Base-by-base conservation (phyloP, 2,888 invertebrate genomes). In the Eubasilissa splendida region DNA sequence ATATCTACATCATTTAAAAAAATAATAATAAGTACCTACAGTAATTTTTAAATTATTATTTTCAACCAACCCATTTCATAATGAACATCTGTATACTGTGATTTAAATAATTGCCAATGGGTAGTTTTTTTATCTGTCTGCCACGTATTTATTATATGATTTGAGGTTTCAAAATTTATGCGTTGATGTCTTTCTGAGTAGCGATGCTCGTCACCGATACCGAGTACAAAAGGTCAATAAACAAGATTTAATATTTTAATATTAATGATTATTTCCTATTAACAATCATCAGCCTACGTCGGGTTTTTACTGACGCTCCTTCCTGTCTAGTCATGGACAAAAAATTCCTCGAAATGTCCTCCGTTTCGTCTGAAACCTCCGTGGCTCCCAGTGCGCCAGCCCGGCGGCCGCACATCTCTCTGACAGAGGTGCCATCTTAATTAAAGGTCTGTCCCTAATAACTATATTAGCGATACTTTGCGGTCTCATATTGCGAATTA, bases 381-480 rank as follows among this genome's bases (percentile, higher is more conserved):
- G 50, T 50, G 42, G 68, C 14, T 14, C 14, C 68, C 9, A 50
- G 8, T 10, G 14, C 68, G 33, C 52, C 33, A n/a, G 33, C 50
- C 68, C 68, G 42, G 42, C 66, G 65, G 66, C 66, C 66, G 53
- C 76, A 76, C 65, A 66, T 65, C 53, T 65, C 60, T 50, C 60
- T 31, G 71, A 52, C 54, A 22, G 71, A 83, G 83, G 83, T 83
- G 83, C 79, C 83, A 79, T 73, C 63, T 76, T 83, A 83, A 83
- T 83, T 83, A 81, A 81, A 76, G 83, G 83, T 79, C 79, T 65
- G 54, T 54, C 76, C 68, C n/a, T 83, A 83, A 83, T 83, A 76
- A 81, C 83, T 83, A 79, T 83, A 83, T 83, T 83, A 83, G 83
- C 77, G 81, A 78, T 83, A 79, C 79, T 83, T 83, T 83, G 83